These are phyloP conservation scores for Aphis gossypii DNA, from an alignment of 1,140 invertebrate species.

Conservation along the genomic window DNA sequence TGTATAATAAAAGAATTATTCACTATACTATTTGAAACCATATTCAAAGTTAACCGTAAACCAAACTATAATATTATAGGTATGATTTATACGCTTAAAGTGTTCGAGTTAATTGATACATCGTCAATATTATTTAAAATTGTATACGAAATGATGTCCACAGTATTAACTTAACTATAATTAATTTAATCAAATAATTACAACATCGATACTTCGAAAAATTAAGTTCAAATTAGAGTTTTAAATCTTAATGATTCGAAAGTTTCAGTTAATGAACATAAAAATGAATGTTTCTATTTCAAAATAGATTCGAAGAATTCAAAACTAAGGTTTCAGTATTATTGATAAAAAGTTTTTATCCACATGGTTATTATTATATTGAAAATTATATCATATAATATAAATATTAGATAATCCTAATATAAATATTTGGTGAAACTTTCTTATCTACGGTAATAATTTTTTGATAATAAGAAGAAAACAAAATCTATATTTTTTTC, in stretches of 20 bases:
- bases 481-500: no score
- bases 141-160: neutral
- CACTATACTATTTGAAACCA: neutral
- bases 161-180: neutral
- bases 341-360: neutral
- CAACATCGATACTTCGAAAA: neutral
- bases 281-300: neutral
- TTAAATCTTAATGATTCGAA: neutral
- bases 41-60: neutral
- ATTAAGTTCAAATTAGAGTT: neutral
- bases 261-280: neutral
- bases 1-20: neutral
- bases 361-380: neutral
- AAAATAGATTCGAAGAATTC: no score
- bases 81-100: neutral
- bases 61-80: neutral
- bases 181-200: neutral
- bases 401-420: no score
- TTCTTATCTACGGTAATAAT: neutral
- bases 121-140: constrained; percentile 1
- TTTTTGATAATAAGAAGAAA: neutral
- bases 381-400: neutral
- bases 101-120: neutral
- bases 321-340: neutral
- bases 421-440: no score